A percentile compares a stretch with the other conserved stretches of the same genome.
Evolutionary conservation across 2,113 vertebrate genomes (phyloP).

Genomic region (Scatophagus argus): DNA sequence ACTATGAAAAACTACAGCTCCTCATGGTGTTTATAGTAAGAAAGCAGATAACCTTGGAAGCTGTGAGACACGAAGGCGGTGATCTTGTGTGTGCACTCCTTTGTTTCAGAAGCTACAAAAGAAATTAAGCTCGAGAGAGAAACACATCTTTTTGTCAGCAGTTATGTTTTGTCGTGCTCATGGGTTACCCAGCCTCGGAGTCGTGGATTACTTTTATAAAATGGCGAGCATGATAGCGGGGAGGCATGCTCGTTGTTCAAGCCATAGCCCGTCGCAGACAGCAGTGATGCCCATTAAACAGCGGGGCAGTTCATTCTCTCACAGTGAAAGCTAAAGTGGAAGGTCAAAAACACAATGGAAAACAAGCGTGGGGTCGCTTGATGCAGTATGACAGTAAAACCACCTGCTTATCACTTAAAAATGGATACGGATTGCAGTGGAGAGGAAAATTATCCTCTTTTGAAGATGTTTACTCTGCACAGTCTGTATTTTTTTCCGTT

Average conservation of each 20-base stretch:
- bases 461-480: not conserved
- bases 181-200: slow-evolving; percentile 30
- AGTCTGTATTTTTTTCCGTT: not conserved
- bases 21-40: slow-evolving; percentile 18
- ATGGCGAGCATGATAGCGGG: slow-evolving; percentile 55
- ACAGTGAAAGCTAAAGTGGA: slow-evolving; percentile 70
- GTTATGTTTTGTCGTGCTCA: slow-evolving; percentile 45
- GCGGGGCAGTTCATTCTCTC: slow-evolving; percentile 62
- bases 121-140: slow-evolving; percentile 56
- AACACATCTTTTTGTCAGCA: slow-evolving; percentile 60
- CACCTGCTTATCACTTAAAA: slow-evolving; percentile 43
- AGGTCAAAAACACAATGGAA: slow-evolving; percentile 66
- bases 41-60: slow-evolving; percentile 56
- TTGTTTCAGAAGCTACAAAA: slow-evolving; percentile 38
- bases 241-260: slow-evolving; percentile 54
- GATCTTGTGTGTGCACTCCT: not conserved
- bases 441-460: not conserved
- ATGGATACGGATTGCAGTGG: slow-evolving; percentile 20
- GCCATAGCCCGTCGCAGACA: slow-evolving; percentile 25
- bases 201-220: slow-evolving; percentile 56
- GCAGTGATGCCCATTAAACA: slow-evolving; percentile 65
- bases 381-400: slow-evolving; percentile 45
- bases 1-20: slow-evolving; percentile 29
- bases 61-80: slow-evolving; percentile 23
- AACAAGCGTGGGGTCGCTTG: slow-evolving; percentile 32